Evolutionary conservation across 2,113 vertebrate genomes (phyloP).

Genomic region (Scytalopus superciliaris): DNA sequence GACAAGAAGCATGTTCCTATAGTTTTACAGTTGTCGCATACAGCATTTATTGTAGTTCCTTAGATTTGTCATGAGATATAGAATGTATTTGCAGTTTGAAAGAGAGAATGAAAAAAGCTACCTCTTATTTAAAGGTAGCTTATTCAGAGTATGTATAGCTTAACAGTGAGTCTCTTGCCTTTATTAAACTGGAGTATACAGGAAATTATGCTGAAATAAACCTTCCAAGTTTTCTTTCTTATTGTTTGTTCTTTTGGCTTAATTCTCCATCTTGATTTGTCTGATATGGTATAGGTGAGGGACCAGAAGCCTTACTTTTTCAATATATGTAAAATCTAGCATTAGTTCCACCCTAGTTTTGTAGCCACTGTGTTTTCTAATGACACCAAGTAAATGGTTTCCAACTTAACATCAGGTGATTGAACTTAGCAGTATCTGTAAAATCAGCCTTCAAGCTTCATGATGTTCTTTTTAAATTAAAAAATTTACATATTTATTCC

Average conservation of each 20-base stretch:
- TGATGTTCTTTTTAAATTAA: slow-evolving; percentile 42
- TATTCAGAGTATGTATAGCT: background rate
- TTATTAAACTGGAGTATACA: background rate
- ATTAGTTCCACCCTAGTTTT: background rate
- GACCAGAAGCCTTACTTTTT: background rate
- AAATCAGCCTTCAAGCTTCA: slow-evolving; percentile 50
- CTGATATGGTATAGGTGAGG: background rate
- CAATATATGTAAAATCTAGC: background rate
- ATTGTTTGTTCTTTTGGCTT: background rate
- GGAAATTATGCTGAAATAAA: background rate
- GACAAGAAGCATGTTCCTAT: background rate
- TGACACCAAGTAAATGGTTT: slow-evolving; percentile 2
- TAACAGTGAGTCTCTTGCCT: background rate
- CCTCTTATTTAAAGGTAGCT: background rate
- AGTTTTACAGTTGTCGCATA: background rate
- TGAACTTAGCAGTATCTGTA: slow-evolving; percentile 27
- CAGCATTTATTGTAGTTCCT: background rate
- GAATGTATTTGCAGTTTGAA: background rate
- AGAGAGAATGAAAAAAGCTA: background rate
- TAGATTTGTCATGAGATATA: background rate
- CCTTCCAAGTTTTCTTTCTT: background rate
- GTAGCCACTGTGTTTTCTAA: background rate
- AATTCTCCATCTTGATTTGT: background rate
- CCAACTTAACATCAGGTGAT: slow-evolving; percentile 7
- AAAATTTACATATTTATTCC: slow-evolving; percentile 11